Evolutionary conservation across 2,888 invertebrate species (phyloP).

Genomic region (Mythimna lalbum): DNA sequence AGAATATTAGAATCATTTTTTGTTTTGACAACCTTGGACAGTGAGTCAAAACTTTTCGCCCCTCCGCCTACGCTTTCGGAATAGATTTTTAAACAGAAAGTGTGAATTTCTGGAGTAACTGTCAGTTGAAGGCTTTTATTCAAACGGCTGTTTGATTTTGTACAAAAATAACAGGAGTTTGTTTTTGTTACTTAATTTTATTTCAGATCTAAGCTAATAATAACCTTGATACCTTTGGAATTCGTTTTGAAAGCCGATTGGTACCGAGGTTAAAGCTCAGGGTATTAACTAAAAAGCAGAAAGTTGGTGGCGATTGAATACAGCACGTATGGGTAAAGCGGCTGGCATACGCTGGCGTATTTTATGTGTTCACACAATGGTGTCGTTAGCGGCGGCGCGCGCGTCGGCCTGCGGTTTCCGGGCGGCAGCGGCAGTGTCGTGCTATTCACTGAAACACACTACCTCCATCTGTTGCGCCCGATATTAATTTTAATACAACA

Average conservation of each 20-base stretch:
- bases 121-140: conserved; percentile 29
- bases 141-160: conserved; percentile 36
- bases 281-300: background rate
- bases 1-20: conserved; percentile 14
- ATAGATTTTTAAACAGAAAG: conserved; percentile 35
- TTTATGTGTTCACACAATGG: conserved; percentile 41
- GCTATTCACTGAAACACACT: conserved; percentile 23
- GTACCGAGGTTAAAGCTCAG: background rate
- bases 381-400: conserved; percentile 37
- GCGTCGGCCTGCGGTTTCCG: conserved; percentile 22
- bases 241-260: background rate
- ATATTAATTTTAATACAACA: conserved; percentile 24
- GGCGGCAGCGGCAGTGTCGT: background rate
- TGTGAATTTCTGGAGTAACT: conserved; percentile 29
- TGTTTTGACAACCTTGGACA: conserved; percentile 35
- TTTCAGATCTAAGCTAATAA: conserved; percentile 10
- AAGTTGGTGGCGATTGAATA: conserved; percentile 7
- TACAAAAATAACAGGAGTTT: conserved; percentile 5
- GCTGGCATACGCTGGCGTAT: conserved; percentile 11
- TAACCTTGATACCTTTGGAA: background rate
- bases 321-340: conserved; percentile 26
- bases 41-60: conserved; percentile 37
- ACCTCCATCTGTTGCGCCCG: conserved; percentile 45
- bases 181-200: conserved; percentile 34
- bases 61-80: conserved; percentile 6